A percentile compares a stretch with the other conserved stretches of the same genome.
Conservation (phyloP, 1,140 invertebrate genomes). For the Drosophila triauraria region DNA sequence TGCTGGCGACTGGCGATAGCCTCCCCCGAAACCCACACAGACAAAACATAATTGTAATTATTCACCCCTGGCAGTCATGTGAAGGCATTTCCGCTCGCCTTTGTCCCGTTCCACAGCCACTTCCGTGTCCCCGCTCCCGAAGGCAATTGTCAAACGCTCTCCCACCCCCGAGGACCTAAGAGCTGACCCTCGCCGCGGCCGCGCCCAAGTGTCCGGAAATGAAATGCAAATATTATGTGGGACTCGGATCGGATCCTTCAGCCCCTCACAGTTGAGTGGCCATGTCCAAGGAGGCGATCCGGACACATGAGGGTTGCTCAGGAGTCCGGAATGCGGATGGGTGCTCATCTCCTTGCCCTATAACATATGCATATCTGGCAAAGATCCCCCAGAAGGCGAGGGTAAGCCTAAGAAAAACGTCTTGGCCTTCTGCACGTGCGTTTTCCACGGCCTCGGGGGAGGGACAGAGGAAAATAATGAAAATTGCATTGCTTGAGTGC, state of each 20-base stretch:
- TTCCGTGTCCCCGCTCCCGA: conserved; percentile 63
- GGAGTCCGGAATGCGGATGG: conserved; percentile 1
- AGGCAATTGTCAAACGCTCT: conserved; percentile 36
- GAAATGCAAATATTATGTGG: conserved; percentile 85
- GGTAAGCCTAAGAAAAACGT: conserved; percentile 64
- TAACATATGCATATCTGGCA: conserved; percentile 15
- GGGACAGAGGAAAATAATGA: conserved; percentile 45
- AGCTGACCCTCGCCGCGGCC: conserved; percentile 66
- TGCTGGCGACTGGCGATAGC: background rate
- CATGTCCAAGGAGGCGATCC: conserved; percentile 47
- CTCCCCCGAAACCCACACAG: conserved; percentile 18
- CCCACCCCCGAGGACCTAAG: conserved; percentile 15
- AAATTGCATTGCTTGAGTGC: conserved; percentile 74
- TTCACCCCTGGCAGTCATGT: conserved; percentile 67
- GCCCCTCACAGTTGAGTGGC: conserved; percentile 56
- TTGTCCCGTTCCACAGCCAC: conserved; percentile 40
- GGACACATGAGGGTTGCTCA: conserved; percentile 58
- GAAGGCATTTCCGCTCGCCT: conserved; percentile 71
- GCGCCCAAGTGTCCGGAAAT: conserved; percentile 83
- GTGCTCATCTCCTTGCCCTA: conserved; percentile 46
- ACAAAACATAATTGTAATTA: conserved; percentile 67
- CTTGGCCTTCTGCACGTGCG: conserved; percentile 67
- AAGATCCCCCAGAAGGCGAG: conserved; percentile 24
- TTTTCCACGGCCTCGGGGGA: conserved; percentile 49
- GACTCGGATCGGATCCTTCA: conserved; percentile 61